Percentiles rank a stretch among this genome's conserved stretches.
These are phyloP conservation scores for Carcina quercana DNA, from an alignment of 2,888 invertebrate species.

Conservation along the genomic window DNA sequence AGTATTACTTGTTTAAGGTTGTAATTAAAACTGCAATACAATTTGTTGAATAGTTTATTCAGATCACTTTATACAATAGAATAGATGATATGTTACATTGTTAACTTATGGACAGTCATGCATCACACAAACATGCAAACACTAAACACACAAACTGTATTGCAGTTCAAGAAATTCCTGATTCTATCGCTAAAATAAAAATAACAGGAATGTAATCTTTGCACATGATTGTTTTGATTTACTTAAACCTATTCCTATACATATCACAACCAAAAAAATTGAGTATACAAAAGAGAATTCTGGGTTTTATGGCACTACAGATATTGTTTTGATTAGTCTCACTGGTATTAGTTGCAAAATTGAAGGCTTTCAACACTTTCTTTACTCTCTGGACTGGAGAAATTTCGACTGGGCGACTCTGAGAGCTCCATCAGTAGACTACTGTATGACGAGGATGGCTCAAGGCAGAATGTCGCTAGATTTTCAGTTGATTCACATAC, in stretches of 20 bases:
- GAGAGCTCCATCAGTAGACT: slow-evolving; percentile 59
- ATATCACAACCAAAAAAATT: slow-evolving; percentile 65
- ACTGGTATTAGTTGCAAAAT: slow-evolving; percentile 32
- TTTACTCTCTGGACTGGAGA: slow-evolving; percentile 55
- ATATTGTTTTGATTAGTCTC: neutral
- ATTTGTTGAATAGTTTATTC: slow-evolving; percentile 62
- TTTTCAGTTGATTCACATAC: slow-evolving; percentile 78
- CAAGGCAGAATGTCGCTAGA: slow-evolving; percentile 52
- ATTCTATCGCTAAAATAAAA: no score
- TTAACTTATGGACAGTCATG: slow-evolving; percentile 41
- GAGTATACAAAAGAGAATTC: slow-evolving; percentile 27
- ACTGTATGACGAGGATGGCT: slow-evolving; percentile 60
- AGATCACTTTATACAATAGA: slow-evolving; percentile 38
- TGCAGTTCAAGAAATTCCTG: slow-evolving; percentile 50
- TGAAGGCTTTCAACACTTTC: slow-evolving; percentile 46
- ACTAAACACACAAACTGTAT: slow-evolving; percentile 57
- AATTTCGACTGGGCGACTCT: slow-evolving; percentile 51
- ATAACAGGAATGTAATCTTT: slow-evolving; percentile 12
- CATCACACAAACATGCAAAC: slow-evolving; percentile 43
- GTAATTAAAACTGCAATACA: slow-evolving; percentile 74
- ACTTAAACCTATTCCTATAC: slow-evolving; percentile 45
- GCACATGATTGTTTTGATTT: slow-evolving; percentile 11
- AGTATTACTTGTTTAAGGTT: slow-evolving; percentile 28
- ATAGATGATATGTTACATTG: slow-evolving; percentile 38
- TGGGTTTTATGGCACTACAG: slow-evolving; percentile 29